phyloP scores from a whole-genome alignment of 2,113 vertebrate genomes.

The Alces alces region DNA sequence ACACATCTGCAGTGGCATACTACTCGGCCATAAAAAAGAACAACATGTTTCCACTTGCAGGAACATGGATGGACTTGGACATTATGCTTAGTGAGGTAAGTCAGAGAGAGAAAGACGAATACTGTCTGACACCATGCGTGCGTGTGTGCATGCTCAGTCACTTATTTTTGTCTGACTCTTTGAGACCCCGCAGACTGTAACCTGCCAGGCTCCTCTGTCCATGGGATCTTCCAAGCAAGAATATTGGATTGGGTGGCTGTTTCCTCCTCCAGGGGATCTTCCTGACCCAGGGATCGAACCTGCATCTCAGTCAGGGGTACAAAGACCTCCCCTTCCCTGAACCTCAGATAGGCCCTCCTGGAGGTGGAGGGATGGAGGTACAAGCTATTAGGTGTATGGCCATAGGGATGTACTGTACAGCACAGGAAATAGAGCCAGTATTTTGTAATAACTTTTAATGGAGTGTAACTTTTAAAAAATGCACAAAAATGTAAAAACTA shows the following conservation, averaged over 20 bases:
- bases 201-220: not conserved
- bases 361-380: not conserved
- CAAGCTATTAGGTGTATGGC: not conserved
- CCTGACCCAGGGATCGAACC: not conserved
- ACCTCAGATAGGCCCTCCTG: not conserved
- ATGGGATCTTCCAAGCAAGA: not conserved
- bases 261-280: not conserved
- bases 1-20: accelerated
- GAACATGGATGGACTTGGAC: not conserved
- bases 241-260: not conserved
- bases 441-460: not conserved
- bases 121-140: not conserved
- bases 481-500: not conserved
- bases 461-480: not conserved
- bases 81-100: not conserved
- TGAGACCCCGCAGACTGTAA: not conserved
- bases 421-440: not conserved
- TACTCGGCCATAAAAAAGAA: not conserved
- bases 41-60: not conserved
- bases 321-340: not conserved
- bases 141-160: accelerated
- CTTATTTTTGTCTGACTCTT: not conserved
- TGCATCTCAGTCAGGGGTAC: not conserved
- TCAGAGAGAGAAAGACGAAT: not conserved
- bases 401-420: not conserved